Base-by-base conservation (phyloP, 2,888 invertebrate species). In the Eulithis testata region DNA sequence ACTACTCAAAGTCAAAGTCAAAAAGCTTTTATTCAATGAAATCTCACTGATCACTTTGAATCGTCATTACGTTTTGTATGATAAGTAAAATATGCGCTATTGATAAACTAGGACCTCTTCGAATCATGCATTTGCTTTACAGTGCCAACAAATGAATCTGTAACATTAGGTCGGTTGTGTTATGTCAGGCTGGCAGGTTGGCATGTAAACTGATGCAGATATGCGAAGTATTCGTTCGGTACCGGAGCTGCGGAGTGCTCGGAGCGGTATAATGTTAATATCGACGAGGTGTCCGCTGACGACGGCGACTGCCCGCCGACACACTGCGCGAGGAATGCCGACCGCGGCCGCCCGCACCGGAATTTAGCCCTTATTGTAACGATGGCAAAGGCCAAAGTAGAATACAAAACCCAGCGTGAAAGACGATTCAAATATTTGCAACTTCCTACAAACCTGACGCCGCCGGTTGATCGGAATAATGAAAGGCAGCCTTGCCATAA, bases 381-480 rank as follows among this genome's bases (percentile, higher is more conserved):
- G 4, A 7, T 3, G n/a, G 4, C 14, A 44, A 12, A 54, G 54
- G 27, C 54, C n/a, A 27, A 2, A 21, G 14, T 43, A 43, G 37
- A 14, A 14, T 43, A 14, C 11, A 6, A 9, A 8, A 12, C n/a
- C 36, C 36, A 31, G 36, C 11, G 52, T 6, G 53, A 40, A 14
- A 12, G 40, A 14, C 53, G 11, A 5, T 14, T 43, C 43, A 44
- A 44, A 54, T 54, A 54, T 54, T 21, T 54, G 55, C 44, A 55
- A 55, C 12, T 43, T 40, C 21, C 40, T 40, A 11, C 31, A 40
- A 40, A 40, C 8, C 40, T 40, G 5, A 21, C 36, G 11, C 11
- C 11, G 55, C 44, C 31, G 44, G 55, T 27, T 45, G 43, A 54
- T 54, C 27, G 31, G 55, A 55, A 45, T 55, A 44, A 55, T 44